These are phyloP conservation scores for Drosophila tropicalis DNA, from an alignment of 1,140 invertebrate species.

Conservation along the genomic window DNA sequence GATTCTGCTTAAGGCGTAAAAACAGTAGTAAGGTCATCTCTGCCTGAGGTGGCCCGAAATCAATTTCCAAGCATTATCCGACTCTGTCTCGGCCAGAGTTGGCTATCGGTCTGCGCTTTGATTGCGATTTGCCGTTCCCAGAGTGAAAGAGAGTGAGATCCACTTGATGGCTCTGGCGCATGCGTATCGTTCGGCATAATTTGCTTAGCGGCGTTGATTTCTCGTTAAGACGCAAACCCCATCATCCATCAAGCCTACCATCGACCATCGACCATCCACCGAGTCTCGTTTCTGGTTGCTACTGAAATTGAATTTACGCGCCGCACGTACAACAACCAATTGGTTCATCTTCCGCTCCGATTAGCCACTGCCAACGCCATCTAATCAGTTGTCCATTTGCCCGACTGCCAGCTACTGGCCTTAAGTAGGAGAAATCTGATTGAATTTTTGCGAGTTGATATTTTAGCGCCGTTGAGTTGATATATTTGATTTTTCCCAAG, in stretches of 20 bases:
- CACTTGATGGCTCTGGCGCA: slow-evolving; percentile 70
- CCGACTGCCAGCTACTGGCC: slow-evolving; percentile 59
- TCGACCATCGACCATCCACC: slow-evolving; percentile 25
- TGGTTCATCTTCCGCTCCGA: slow-evolving; percentile 53
- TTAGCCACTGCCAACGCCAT: slow-evolving; percentile 52
- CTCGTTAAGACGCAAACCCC: slow-evolving; percentile 65
- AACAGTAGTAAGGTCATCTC: slow-evolving; percentile 81
- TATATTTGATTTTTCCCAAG: slow-evolving; percentile 65
- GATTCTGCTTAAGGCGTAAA: slow-evolving; percentile 83
- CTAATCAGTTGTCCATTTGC: slow-evolving; percentile 61
- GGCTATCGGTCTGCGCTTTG: slow-evolving; percentile 52
- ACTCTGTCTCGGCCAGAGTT: slow-evolving; percentile 22
- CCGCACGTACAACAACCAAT: slow-evolving; percentile 75
- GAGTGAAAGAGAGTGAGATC: slow-evolving; percentile 11
- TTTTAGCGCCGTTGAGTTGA: slow-evolving; percentile 67
- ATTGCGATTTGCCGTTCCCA: slow-evolving; percentile 56
- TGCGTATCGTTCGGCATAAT: slow-evolving; percentile 82
- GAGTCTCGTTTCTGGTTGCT: slow-evolving; percentile 61
- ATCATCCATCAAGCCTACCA: slow-evolving; percentile 34
- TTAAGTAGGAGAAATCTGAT: slow-evolving; percentile 60
- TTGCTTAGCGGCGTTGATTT: slow-evolving; percentile 81
- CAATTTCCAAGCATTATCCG: slow-evolving; percentile 68
- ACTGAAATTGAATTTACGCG: slow-evolving; percentile 82
- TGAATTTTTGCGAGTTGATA: slow-evolving; percentile 32
- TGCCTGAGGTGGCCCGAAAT: slow-evolving; percentile 75